A percentile compares a stretch with the other conserved stretches of the same genome.
phyloP scores from a whole-genome alignment of 2,113 vertebrate species.

The Urocitellus parryii region DNA sequence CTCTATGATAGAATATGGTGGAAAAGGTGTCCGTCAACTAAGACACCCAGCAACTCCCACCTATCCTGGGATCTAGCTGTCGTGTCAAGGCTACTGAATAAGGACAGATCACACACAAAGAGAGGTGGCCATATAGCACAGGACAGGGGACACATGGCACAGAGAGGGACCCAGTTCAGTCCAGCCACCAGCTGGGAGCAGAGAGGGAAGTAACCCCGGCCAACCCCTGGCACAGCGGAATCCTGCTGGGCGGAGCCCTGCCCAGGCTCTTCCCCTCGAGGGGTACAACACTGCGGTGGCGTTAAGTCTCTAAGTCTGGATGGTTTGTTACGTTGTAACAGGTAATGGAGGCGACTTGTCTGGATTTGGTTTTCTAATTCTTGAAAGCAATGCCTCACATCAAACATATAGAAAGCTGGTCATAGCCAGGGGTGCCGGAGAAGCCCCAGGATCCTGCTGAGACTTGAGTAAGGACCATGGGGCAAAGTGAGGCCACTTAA shows the following conservation, averaged over 20 bases:
- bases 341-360: neutral
- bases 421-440: neutral
- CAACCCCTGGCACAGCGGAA: neutral
- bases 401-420: neutral
- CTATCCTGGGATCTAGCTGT: neutral
- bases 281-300: neutral
- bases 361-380: neutral
- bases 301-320: neutral
- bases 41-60: neutral
- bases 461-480: neutral
- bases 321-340: neutral
- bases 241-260: neutral
- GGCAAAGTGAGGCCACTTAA: neutral
- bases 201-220: neutral
- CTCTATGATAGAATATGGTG: neutral
- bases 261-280: neutral
- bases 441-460: neutral
- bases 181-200: neutral
- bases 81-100: neutral
- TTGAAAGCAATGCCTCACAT: neutral
- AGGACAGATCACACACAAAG: neutral
- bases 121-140: neutral
- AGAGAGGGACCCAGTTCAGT: neutral
- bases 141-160: neutral
- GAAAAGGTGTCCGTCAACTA: neutral